These are phyloP conservation scores for Eleginops maclovinus DNA, from an alignment of 2,113 vertebrate species.

Conservation along the genomic window DNA sequence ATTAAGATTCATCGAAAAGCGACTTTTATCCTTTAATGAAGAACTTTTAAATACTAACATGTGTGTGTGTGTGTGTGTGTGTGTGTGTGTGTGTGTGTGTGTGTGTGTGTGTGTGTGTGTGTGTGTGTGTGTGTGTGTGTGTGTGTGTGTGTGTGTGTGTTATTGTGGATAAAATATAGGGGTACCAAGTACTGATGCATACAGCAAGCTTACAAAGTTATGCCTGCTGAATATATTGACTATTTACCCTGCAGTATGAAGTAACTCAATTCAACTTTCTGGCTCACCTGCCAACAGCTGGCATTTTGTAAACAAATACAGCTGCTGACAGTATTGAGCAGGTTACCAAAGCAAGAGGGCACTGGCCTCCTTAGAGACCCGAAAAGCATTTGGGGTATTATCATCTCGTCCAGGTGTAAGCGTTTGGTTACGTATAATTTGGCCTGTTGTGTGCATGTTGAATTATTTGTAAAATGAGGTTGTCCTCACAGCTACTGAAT, in stretches of 20 bases:
- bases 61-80: constrained; percentile 4
- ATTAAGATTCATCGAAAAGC: constrained; percentile 62
- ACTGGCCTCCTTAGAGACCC: background rate
- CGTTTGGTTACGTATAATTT: no score
- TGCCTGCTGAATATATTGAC: background rate
- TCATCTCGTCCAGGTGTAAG: background rate
- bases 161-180: background rate
- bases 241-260: background rate
- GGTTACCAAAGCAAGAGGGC: constrained; percentile 1
- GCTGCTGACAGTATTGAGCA: background rate
- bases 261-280: background rate
- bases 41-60: constrained; percentile 21
- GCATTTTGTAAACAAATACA: constrained; percentile 8
- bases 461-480: no score
- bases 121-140: no score
- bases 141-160: background rate
- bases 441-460: no score
- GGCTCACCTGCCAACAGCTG: background rate
- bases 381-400: constrained; percentile 17
- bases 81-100: constrained; percentile 1
- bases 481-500: background rate
- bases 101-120: no score
- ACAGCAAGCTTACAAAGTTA: background rate
- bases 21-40: constrained; percentile 58
- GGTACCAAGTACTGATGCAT: background rate